A percentile compares a stretch with the other conserved stretches of the same genome.
Evolutionary conservation across 2,113 vertebrate genomes (phyloP).

Genomic region (Psettodes erumei): DNA sequence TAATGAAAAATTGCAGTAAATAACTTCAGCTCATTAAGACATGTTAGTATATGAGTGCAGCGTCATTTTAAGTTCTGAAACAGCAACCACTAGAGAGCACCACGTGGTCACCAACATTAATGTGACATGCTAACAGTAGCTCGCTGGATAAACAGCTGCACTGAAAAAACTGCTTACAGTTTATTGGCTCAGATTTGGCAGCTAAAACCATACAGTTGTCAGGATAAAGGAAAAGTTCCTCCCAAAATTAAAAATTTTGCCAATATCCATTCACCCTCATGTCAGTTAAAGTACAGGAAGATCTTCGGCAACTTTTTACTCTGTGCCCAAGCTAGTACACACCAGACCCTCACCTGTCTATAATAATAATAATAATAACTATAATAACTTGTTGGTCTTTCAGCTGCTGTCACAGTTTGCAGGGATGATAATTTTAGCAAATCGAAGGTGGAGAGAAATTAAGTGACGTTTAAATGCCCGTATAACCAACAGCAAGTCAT

Average conservation of each 20-base stretch:
- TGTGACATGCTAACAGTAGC: slow-evolving; percentile 2
- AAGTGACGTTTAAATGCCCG: background rate
- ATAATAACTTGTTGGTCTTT: background rate
- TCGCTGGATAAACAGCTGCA: background rate
- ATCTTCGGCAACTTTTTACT: background rate
- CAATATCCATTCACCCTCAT: background rate
- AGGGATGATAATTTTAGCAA: background rate
- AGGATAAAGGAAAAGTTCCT: slow-evolving; percentile 15
- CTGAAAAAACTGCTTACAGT: slow-evolving; percentile 6
- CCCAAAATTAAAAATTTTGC: background rate
- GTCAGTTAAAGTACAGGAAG: background rate
- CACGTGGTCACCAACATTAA: background rate
- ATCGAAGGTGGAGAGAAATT: background rate
- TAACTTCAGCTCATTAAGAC: slow-evolving; percentile 62
- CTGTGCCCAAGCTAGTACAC: background rate
- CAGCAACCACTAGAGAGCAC: slow-evolving; percentile 4
- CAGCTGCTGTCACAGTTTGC: background rate
- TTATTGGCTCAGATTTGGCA: slow-evolving; percentile 51
- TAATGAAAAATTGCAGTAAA: slow-evolving; percentile 1
- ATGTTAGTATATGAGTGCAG: slow-evolving; percentile 58
- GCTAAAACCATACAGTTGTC: slow-evolving; percentile 2
- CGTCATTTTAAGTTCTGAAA: slow-evolving; percentile 23
- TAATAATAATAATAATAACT: too few species aligned
- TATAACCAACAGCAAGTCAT: background rate
- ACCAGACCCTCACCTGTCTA: background rate